phyloP scores from a whole-genome alignment of 2,113 vertebrate genomes.

The Bagarius yarrelli region DNA sequence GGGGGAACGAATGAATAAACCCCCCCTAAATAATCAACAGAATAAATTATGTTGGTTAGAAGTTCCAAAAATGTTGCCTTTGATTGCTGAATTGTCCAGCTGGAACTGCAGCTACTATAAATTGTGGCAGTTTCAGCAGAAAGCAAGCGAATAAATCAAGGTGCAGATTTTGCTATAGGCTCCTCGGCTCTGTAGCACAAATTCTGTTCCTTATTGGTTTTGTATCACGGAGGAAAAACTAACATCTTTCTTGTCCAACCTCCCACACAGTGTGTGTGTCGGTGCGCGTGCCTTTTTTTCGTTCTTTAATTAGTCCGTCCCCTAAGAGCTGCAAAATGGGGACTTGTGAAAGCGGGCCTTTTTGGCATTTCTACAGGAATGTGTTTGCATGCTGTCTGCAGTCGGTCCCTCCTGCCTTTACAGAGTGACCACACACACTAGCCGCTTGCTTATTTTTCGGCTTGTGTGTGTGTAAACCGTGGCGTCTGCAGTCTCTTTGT shows the following conservation, averaged over 20 bases:
- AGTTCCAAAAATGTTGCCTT: too few species aligned
- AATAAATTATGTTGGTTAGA: too few species aligned
- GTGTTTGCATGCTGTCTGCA: constrained; percentile 19
- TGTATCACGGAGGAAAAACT: constrained; percentile 25
- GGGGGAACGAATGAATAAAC: too few species aligned
- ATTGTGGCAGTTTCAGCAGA: too few species aligned
- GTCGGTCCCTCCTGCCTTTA: neutral
- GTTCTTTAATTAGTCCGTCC: constrained; percentile 43
- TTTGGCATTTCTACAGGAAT: constrained; percentile 17
- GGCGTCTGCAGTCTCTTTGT: constrained; percentile 16
- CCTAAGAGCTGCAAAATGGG: constrained; percentile 31
- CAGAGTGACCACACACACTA: neutral
- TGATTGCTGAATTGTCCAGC: too few species aligned
- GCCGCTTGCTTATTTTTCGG: constrained; percentile 25
- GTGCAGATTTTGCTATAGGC: neutral
- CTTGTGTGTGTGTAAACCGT: neutral
- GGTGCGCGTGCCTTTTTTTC: constrained; percentile 13
- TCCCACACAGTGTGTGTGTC: constrained; percentile 27
- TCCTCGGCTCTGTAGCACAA: neutral
- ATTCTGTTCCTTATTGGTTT: constrained; percentile 18
- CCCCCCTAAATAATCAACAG: too few species aligned
- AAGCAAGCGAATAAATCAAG: too few species aligned
- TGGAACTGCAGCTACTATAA: too few species aligned
- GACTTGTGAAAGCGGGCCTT: constrained; percentile 31
- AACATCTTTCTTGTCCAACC: constrained; percentile 6